Percentiles rank a stretch among this genome's conserved stretches.
Conservation (phyloP, 2,113 vertebrate species). For the Lophura nycthemera region DNA sequence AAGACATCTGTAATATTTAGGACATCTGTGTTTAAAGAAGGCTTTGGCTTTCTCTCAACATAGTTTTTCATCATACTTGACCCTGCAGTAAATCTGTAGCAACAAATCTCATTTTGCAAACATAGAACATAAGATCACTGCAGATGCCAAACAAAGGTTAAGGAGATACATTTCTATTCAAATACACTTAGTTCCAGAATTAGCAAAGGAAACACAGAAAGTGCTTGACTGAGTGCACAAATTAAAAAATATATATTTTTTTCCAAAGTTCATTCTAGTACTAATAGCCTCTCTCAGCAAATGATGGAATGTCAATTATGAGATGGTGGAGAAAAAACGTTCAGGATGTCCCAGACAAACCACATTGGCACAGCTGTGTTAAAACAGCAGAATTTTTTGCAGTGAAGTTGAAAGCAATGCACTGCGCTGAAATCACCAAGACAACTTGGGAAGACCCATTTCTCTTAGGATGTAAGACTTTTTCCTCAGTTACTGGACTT, state of each 20-base stretch:
- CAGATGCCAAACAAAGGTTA: slow-evolving; percentile 11
- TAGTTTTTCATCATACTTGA: slow-evolving; percentile 22
- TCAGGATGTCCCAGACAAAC: background rate
- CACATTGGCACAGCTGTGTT: background rate
- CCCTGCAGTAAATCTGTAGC: slow-evolving; percentile 8
- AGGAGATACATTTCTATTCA: slow-evolving; percentile 10
- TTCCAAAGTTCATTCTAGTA: background rate
- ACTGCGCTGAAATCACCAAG: background rate
- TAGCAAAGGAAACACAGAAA: background rate
- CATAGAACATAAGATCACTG: background rate
- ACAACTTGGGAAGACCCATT: background rate
- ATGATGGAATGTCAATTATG: background rate
- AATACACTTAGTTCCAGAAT: slow-evolving; percentile 3
- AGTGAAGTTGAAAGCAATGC: background rate
- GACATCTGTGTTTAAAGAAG: slow-evolving; percentile 42
- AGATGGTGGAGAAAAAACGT: background rate
- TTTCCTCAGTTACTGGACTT: background rate
- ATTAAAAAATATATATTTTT: background rate
- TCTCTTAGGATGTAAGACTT: background rate
- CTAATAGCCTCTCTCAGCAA: background rate
- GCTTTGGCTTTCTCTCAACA: slow-evolving; percentile 30
- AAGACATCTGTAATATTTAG: slow-evolving; percentile 2
- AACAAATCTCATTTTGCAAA: slow-evolving; percentile 34
- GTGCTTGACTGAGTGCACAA: background rate
- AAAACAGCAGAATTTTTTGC: background rate